These are phyloP conservation scores for Spialia ferax DNA, from an alignment of 2,888 invertebrate species.

Conservation along the genomic window DNA sequence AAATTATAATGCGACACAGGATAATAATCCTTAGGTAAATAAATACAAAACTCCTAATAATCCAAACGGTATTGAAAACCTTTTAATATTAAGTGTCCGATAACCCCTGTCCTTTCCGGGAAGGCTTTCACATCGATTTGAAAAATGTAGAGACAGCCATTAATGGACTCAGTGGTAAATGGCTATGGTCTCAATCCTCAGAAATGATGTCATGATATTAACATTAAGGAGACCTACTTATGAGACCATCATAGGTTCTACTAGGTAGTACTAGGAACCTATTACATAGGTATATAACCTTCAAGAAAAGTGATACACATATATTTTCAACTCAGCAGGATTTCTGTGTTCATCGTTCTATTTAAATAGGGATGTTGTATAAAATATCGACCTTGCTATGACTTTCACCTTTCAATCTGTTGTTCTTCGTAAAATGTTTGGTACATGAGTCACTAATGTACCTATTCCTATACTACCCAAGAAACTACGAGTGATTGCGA, in stretches of 20 bases:
- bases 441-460: slow-evolving; percentile 1
- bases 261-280: too few relatives aligned
- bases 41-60: slow-evolving; percentile 13
- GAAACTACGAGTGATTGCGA: not conserved
- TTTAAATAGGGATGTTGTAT: too few relatives aligned
- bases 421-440: not conserved
- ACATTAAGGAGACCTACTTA: not conserved
- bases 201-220: not conserved
- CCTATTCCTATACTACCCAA: not conserved
- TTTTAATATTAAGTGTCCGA: not conserved
- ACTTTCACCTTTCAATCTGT: not conserved
- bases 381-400: not conserved
- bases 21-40: slow-evolving; percentile 17
- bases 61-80: slow-evolving; percentile 6
- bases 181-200: not conserved
- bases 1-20: slow-evolving; percentile 17
- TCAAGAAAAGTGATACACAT: too few relatives aligned
- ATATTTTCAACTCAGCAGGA: not conserved
- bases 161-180: not conserved
- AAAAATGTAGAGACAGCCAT: slow-evolving; percentile 5
- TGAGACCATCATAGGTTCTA: not conserved
- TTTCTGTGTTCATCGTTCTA: not conserved
- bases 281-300: not conserved
- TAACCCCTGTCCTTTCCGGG: slow-evolving; percentile 11
- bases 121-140: slow-evolving; percentile 12